These are phyloP conservation scores for Leptonema lineaticorne DNA, from an alignment of 1,140 invertebrate species.

Conservation along the genomic window DNA sequence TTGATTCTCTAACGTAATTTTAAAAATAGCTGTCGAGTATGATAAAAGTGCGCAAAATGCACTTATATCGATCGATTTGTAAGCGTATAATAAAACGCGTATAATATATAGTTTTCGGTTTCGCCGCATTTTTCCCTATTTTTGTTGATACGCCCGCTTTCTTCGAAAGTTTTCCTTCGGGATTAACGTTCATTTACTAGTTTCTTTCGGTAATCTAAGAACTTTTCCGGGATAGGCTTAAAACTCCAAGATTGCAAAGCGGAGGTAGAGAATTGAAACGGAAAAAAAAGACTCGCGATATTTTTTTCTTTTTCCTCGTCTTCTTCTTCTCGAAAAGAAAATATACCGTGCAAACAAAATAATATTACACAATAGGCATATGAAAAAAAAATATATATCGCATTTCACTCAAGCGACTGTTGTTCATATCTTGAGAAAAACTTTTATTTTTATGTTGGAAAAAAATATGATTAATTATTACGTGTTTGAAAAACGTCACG, in stretches of 20 bases:
- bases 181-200: conserved; percentile 11
- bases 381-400: neutral
- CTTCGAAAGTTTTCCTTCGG: neutral
- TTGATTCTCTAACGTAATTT: no score
- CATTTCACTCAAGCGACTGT: neutral
- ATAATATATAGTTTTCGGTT: no score
- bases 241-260: neutral
- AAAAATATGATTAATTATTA: no score
- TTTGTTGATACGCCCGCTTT: neutral
- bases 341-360: neutral
- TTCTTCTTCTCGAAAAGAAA: no score
- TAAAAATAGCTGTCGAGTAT: no score
- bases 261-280: neutral
- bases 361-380: neutral
- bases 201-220: conserved; percentile 1
- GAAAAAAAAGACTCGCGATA: neutral
- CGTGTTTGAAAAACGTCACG: no score
- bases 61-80: no score
- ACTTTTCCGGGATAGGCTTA: neutral
- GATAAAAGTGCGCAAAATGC: no score
- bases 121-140: neutral
- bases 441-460: no score
- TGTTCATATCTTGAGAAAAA: neutral
- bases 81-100: no score
- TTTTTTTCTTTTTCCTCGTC: no score